Evolutionary conservation across 2,888 invertebrate genomes (phyloP).

Genomic region (Oithona nana): DNA sequence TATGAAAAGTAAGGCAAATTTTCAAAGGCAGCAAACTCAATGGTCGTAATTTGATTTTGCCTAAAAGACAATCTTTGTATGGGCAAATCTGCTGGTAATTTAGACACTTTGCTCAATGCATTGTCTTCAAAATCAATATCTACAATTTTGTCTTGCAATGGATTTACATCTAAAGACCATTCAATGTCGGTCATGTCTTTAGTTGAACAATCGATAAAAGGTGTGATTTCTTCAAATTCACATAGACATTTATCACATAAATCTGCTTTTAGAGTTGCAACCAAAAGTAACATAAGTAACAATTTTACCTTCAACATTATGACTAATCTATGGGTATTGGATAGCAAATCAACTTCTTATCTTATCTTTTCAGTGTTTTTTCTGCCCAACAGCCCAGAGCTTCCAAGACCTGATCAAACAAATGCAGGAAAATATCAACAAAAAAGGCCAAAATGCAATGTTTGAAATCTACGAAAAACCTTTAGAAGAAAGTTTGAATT

Average conservation of each 20-base stretch:
- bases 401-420: constrained; percentile 42
- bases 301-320: neutral
- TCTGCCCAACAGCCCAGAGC: neutral
- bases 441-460: neutral
- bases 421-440: neutral
- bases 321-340: too few species aligned
- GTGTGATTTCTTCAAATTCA: neutral
- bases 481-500: neutral
- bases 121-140: neutral
- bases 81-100: neutral
- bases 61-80: neutral
- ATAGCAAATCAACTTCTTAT: neutral
- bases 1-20: neutral
- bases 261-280: neutral
- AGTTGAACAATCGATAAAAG: neutral
- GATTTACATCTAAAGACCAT: neutral
- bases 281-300: neutral
- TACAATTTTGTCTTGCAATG: neutral
- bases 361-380: neutral
- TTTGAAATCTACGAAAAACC: neutral
- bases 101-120: neutral
- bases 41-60: neutral
- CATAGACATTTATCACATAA: neutral
- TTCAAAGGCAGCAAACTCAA: neutral
- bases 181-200: neutral